Base-by-base conservation (phyloP, 2,888 invertebrate genomes). In the Aphodius sticticus region DNA sequence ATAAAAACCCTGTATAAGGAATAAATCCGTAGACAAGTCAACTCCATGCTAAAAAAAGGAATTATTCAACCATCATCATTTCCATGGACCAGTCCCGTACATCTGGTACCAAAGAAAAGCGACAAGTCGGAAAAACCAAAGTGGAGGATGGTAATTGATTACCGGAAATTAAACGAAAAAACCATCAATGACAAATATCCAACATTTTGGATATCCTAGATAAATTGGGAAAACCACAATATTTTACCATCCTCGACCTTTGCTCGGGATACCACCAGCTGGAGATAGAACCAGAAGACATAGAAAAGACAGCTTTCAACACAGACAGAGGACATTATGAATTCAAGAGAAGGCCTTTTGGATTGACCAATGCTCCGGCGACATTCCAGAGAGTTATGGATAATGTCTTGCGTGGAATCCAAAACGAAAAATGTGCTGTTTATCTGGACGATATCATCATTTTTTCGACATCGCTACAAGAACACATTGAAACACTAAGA, bases 261-360 rank as follows among this genome's bases (percentile, higher is more conserved):
- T 85, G 87, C 3, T 84, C 84, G 6, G 88, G 88, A 0, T 89
- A 86, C 82, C 88, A 89, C 79, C 88, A 89, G 83, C 86, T 88
- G 83, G 88, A 81, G 37, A 84, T 70, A 78, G 81, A 71, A 9
- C n/a, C 69, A 76, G 37, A 77, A 37, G 82, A 84, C 75, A 38
- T 15, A 2, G 72, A 69, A 7, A 84, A 84, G 81, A 84, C 84
- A 6, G 84, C 84, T 6, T 86, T 85, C 70, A 80, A 82, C 0
- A 83, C 82, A 6, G 79, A 80, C 1, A 26, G 26, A 26, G 26
- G 26, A 26, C 26, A 26, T 26, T 26, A 26, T 26, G 26, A 26
- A 26, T 9, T 70, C 72, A 71, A 71, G 1, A 78, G 83, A 15
- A 85, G 85, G 84, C 85, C 85, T 12, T 84, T 85, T 71, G 84